Conservation (phyloP, 2,797 vertebrate species). For the Ctenochaetus hawaiiensis region DNA sequence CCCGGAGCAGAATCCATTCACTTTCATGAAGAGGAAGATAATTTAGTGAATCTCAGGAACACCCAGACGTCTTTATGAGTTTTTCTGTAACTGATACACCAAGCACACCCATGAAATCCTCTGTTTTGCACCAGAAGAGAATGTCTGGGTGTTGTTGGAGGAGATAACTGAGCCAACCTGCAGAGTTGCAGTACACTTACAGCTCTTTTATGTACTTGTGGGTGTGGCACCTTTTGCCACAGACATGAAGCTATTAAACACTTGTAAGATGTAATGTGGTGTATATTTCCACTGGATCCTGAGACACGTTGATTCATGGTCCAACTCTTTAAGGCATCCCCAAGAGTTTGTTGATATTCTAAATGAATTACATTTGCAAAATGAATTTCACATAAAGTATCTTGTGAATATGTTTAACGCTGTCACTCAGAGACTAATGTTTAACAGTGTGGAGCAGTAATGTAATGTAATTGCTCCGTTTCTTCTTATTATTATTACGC, state of each 20-base stretch:
- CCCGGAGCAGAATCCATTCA: constrained; percentile 61
- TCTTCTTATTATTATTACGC: too few species aligned
- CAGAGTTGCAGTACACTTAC: constrained; percentile 26
- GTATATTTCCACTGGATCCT: neutral
- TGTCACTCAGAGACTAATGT: too few species aligned
- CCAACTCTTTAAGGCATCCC: too few species aligned
- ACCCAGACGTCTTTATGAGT: constrained; percentile 61
- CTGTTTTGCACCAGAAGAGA: constrained; percentile 44
- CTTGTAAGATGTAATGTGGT: constrained; percentile 1
- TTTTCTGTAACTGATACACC: constrained; percentile 75
- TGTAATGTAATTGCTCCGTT: too few species aligned
- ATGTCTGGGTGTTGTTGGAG: constrained; percentile 38
- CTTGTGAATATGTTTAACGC: too few species aligned
- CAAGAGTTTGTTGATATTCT: neutral
- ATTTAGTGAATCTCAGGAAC: constrained; percentile 65
- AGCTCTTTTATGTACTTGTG: constrained; percentile 26
- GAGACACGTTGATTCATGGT: neutral
- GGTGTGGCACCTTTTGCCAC: constrained; percentile 36
- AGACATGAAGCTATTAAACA: constrained; percentile 19
- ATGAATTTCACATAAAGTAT: too few species aligned
- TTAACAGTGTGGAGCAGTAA: too few species aligned
- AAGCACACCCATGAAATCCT: constrained; percentile 63
- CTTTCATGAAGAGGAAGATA: constrained; percentile 52
- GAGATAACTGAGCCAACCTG: constrained; percentile 41
- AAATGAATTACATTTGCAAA: too few species aligned